Evolutionary conservation across 1,140 invertebrate genomes (phyloP), one percentile per base, ranked within the genome.

Genomic region (Paraescarpia echinospica): DNA sequence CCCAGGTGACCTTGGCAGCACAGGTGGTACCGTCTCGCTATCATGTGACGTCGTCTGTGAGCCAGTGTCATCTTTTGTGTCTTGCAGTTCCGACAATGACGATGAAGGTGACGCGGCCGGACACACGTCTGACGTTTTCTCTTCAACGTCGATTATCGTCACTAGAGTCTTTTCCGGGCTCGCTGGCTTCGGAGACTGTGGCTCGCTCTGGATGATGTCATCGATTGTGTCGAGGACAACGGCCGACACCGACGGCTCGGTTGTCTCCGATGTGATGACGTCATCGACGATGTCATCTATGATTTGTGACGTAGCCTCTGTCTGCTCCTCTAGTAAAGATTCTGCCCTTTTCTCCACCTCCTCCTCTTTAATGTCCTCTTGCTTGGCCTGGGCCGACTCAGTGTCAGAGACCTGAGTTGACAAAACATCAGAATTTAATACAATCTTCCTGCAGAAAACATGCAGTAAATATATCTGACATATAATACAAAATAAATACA

Each of bases 231-330:
- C 93, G n/a, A 91, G 51, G 18, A 94, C 93, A 18, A 94, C 93
- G 27, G 35, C 93, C 31, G 93, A 92, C n/a, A 96, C 94, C n/a
- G 96, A 96, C 27, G 95, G 95, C 91, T 94, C 91, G 1, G 91
- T 92, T 14, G 94, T 94, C 12, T 94, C 94, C 22, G 95, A 95
- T 9, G 88, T 94, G 35, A 96, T 94, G 34, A 93, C 93, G 77
- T 93, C 94, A 41, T 92, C 48, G 22, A 93, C 92, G 35, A 92
- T 92, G 33, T 94, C 93, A 18, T 93, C 93, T 1, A 92, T 27
- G 33, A 93, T 14, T 8, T 51, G 48, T 77, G 33, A 34, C 33
- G 35, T 31, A 48, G 91, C 90, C 33, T 90, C n/a, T 31, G 34
- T 34, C 35, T 90, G 34, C 90, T 90, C 90, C 27, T 90, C 2